Evolutionary conservation across 2,888 invertebrate genomes (phyloP).

Genomic region (Hesperia comma): DNA sequence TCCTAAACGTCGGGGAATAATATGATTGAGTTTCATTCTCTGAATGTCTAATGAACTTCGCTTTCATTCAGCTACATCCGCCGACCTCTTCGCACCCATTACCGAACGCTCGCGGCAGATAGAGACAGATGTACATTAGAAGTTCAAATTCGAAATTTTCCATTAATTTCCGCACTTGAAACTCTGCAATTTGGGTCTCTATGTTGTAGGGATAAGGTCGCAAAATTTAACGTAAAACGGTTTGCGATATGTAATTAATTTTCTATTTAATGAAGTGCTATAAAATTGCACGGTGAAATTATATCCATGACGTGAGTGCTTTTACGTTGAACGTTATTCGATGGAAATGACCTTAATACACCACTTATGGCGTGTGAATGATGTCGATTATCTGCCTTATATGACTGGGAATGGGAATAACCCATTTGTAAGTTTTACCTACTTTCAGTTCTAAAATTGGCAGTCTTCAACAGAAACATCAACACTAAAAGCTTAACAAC

Average conservation of each 20-base stretch:
- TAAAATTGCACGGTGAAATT: conserved; percentile 40
- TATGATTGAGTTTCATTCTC: conserved; percentile 76
- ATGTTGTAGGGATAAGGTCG: conserved; percentile 17
- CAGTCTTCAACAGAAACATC: too few species aligned
- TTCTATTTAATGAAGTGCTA: conserved; percentile 45
- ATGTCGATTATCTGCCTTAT: background rate
- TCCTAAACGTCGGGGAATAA: conserved; percentile 45
- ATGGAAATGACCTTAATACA: conserved; percentile 16
- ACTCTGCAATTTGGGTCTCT: conserved; percentile 16
- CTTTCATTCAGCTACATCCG: conserved; percentile 53
- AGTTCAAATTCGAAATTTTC: conserved; percentile 18
- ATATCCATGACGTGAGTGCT: conserved; percentile 27
- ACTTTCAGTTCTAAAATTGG: too few species aligned
- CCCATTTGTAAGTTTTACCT: too few species aligned
- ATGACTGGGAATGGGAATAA: too few species aligned
- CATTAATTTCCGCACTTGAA: conserved; percentile 13
- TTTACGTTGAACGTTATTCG: conserved; percentile 13
- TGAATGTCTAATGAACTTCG: conserved; percentile 73
- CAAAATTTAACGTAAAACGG: conserved; percentile 13
- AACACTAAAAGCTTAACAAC: too few species aligned
- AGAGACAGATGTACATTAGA: conserved; percentile 40
- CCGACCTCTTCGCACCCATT: conserved; percentile 45
- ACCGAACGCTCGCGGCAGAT: conserved; percentile 39
- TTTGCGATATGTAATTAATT: conserved; percentile 46
- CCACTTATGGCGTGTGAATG: background rate